Evolutionary conservation across 2,888 invertebrate species (phyloP).

Genomic region (Beris chalybata): DNA sequence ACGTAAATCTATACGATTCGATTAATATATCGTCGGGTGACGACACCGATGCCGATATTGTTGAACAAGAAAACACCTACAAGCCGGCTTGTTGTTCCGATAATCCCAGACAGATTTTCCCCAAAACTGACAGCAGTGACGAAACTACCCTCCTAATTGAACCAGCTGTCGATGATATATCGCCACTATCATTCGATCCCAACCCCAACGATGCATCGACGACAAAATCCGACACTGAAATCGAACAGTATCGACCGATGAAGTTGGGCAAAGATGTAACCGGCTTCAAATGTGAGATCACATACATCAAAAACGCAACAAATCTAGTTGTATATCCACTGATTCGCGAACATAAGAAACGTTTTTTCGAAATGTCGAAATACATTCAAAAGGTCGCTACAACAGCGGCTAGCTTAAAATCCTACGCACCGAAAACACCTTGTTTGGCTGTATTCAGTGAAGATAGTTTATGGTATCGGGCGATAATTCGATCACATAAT

Average conservation of each 20-base stretch:
- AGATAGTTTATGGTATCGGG: slow-evolving; percentile 74
- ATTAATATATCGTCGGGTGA: slow-evolving; percentile 41
- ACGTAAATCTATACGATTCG: slow-evolving; percentile 50
- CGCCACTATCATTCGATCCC: slow-evolving; percentile 46
- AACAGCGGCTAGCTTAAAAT: background rate
- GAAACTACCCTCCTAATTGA: background rate
- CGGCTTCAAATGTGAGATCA: slow-evolving; percentile 48
- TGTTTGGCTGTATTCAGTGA: slow-evolving; percentile 66
- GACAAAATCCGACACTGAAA: slow-evolving; percentile 31
- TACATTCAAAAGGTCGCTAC: slow-evolving; percentile 58
- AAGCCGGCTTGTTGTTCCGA: slow-evolving; percentile 47
- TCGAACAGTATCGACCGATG: slow-evolving; percentile 36
- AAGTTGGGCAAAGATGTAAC: slow-evolving; percentile 45
- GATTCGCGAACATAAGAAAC: slow-evolving; percentile 52
- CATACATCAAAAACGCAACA: slow-evolving; percentile 45
- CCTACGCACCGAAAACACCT: slow-evolving; percentile 47
- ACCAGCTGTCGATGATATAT: slow-evolving; percentile 46
- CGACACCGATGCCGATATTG: slow-evolving; percentile 55
- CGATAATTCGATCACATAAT: slow-evolving; percentile 61
- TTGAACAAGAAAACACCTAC: slow-evolving; percentile 46
- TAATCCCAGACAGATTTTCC: slow-evolving; percentile 51
- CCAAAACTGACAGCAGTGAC: slow-evolving; percentile 41
- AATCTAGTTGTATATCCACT: slow-evolving; percentile 49
- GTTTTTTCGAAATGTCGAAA: slow-evolving; percentile 58
- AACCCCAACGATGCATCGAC: slow-evolving; percentile 49